Evolutionary conservation across 2,888 invertebrate genomes (phyloP).

Genomic region (Tenthredo notha): DNA sequence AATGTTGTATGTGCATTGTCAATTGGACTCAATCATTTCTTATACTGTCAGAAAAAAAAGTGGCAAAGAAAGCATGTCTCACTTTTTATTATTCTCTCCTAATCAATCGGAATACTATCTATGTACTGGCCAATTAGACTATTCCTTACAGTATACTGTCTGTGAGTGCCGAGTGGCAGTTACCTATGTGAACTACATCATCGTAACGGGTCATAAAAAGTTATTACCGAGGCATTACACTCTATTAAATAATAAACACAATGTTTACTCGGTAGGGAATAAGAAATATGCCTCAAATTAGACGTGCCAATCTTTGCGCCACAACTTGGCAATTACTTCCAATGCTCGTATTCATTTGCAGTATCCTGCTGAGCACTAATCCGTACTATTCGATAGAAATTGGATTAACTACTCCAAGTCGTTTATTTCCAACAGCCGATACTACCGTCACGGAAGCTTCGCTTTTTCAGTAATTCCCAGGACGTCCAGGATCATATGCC

Average conservation of each 20-base stretch:
- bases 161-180: conserved; percentile 11
- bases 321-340: conserved; percentile 35
- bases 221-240: conserved; percentile 41
- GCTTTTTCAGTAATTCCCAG: not conserved
- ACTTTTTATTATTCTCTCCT: not conserved
- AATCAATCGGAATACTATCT: not conserved
- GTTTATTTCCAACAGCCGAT: not conserved
- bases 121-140: conserved; percentile 14
- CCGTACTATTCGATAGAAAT: conserved; percentile 8
- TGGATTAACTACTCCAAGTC: conserved; percentile 5
- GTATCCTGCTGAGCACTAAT: conserved; percentile 16
- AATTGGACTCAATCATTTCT: conserved; percentile 19
- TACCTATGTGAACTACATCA: conserved; percentile 29
- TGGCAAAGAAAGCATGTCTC: conserved; percentile 14
- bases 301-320: conserved; percentile 43
- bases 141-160: not conserved
- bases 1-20: not conserved
- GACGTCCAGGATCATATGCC: not conserved
- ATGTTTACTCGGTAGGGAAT: conserved; percentile 28
- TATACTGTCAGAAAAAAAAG: conserved; percentile 2
- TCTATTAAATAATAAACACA: conserved; percentile 47
- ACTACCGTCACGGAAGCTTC: not conserved
- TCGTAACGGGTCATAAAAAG: conserved; percentile 39
- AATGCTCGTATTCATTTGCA: conserved; percentile 23
- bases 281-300: conserved; percentile 35